Conservation (phyloP, 37 sponge, comb jelly and placozoan species). For the Chondrilla cf. caribensis region DNA sequence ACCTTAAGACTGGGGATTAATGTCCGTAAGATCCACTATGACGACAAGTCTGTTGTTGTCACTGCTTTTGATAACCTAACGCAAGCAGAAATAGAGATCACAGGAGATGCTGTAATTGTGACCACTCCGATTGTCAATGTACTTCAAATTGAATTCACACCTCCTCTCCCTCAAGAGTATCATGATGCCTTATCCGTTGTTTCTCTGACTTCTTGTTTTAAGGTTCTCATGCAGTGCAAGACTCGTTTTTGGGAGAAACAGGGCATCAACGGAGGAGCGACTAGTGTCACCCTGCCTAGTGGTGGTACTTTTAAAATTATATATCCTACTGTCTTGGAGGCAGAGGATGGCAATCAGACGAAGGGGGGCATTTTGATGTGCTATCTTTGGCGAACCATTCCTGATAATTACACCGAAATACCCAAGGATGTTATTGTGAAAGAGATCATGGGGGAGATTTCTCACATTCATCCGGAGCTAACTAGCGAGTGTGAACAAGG, state of each 20-base stretch:
- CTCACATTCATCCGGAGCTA: constrained; percentile 49
- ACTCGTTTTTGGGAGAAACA: constrained; percentile 47
- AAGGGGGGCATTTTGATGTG: constrained; percentile 46
- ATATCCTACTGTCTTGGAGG: constrained; percentile 26
- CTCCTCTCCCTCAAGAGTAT: background rate
- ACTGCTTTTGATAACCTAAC: constrained; percentile 11
- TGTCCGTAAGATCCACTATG: constrained; percentile 20
- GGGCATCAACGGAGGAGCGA: constrained; percentile 42
- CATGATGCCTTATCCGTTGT: constrained; percentile 19
- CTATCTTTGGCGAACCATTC: constrained; percentile 51
- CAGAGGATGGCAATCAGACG: background rate
- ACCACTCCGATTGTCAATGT: constrained; percentile 43
- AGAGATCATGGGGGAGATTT: constrained; percentile 35
- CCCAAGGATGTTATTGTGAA: constrained; percentile 20
- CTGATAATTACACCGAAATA: constrained; percentile 31
- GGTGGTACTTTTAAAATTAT: constrained; percentile 26
- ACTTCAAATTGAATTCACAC: constrained; percentile 23
- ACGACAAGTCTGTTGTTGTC: background rate
- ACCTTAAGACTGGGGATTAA: background rate
- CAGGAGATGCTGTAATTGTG: constrained; percentile 47
- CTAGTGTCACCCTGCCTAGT: constrained; percentile 30
- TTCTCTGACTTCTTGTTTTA: constrained; percentile 23
- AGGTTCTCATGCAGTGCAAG: constrained; percentile 50
- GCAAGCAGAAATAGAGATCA: background rate
- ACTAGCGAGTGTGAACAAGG: constrained; percentile 30